phyloP scores from a whole-genome alignment of 2,888 invertebrate species.

The Apodemia zela region DNA sequence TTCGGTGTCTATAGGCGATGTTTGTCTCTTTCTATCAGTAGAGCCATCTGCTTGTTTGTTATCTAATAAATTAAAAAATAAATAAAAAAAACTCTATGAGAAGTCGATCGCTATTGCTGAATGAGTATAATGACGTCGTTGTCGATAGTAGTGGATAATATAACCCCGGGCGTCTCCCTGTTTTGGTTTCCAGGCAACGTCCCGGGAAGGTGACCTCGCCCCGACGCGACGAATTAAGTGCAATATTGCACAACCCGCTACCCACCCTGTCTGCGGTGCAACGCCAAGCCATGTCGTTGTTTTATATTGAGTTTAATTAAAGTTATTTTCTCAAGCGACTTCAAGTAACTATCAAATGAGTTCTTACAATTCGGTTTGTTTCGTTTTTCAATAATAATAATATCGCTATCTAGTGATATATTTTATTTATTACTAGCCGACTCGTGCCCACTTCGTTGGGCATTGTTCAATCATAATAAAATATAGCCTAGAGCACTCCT shows the following conservation, averaged over 20 bases:
- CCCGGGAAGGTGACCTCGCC: slow-evolving; percentile 41
- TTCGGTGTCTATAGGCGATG: no score
- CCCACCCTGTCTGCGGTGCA: background rate
- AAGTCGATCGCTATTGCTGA: background rate
- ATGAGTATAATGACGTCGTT: background rate
- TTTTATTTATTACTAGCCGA: no score
- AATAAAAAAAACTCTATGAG: no score
- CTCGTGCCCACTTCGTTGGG: no score
- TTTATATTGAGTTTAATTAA: background rate
- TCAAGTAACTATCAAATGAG: background rate
- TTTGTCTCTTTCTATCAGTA: no score
- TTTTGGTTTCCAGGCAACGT: slow-evolving; percentile 28
- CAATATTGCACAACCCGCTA: slow-evolving; percentile 14
- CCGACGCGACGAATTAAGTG: slow-evolving; percentile 25
- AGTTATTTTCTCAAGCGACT: background rate
- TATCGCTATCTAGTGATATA: no score
- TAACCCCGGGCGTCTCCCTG: slow-evolving; percentile 19
- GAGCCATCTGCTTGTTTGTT: no score
- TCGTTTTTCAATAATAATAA: no score
- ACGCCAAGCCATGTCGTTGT: background rate
- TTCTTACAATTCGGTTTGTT: no score
- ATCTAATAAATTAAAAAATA: no score
- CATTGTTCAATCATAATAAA: no score
- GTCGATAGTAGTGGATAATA: slow-evolving; percentile 22
- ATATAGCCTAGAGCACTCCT: no score